Percentiles rank a stretch among this genome's conserved stretches.
Conservation (phyloP, 2,797 vertebrate species). For the Leptoclinus maculatus region DNA sequence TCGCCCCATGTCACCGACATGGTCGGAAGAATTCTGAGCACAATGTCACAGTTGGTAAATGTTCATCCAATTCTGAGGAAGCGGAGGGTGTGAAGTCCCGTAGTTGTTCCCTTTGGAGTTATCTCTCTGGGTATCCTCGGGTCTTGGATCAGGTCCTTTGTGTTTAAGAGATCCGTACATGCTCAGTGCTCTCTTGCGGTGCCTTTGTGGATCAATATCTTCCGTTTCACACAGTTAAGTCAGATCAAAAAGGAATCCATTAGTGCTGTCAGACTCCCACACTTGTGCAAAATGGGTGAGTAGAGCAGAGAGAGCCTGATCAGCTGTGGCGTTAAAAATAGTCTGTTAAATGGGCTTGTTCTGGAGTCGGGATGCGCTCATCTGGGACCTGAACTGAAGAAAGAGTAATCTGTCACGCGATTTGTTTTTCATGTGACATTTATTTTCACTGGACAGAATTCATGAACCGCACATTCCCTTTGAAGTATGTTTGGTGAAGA, state of each 20-base stretch:
- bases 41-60: not conserved
- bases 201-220: not conserved
- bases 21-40: not conserved
- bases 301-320: not conserved
- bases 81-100: not conserved
- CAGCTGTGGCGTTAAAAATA: not conserved
- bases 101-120: not conserved
- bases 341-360: not conserved
- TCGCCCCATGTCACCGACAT: not conserved
- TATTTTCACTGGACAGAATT: not conserved
- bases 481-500: not conserved
- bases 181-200: not conserved
- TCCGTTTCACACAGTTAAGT: not conserved
- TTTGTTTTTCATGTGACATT: not conserved
- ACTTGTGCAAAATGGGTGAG: not conserved
- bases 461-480: not conserved
- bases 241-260: slow-evolving; percentile 10
- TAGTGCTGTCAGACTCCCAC: not conserved
- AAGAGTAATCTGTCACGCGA: not conserved
- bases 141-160: not conserved
- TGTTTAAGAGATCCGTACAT: not conserved
- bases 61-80: not conserved
- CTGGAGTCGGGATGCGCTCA: not conserved
- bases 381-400: not conserved
- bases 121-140: not conserved